Evolutionary conservation across 2,888 invertebrate genomes (phyloP).

Genomic region (Cerastoderma edule): DNA sequence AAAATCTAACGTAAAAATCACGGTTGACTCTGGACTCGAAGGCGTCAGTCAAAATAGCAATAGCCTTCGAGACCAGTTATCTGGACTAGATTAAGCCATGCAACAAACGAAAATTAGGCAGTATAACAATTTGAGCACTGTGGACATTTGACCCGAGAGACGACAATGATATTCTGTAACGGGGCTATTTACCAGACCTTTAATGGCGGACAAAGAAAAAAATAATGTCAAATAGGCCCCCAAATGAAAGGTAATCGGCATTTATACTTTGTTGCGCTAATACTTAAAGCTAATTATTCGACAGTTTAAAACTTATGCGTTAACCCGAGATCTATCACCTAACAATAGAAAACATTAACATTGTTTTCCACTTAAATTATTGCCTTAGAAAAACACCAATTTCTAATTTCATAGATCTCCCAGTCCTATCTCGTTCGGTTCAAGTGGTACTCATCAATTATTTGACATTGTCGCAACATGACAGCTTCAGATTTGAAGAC

Average conservation of each 20-base stretch:
- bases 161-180: too few relatives aligned
- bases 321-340: neutral
- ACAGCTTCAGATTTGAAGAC: too few relatives aligned
- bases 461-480: too few relatives aligned
- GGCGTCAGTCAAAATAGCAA: too few relatives aligned
- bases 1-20: too few relatives aligned
- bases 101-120: too few relatives aligned
- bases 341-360: neutral
- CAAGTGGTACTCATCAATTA: too few relatives aligned
- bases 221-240: conserved; percentile 18
- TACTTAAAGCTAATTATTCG: neutral
- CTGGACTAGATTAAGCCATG: too few relatives aligned
- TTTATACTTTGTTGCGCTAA: neutral
- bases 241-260: conserved; percentile 18
- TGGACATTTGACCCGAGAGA: too few relatives aligned
- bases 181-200: neutral
- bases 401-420: neutral
- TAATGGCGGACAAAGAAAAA: conserved; percentile 8
- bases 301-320: neutral
- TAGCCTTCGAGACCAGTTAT: too few relatives aligned
- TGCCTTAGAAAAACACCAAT: neutral
- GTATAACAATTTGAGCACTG: too few relatives aligned
- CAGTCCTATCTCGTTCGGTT: neutral
- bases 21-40: too few relatives aligned
- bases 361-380: neutral